Evolutionary conservation across 2,113 vertebrate genomes (phyloP), one percentile per base, ranked within the genome.

Genomic region (Catharus bicknelli): DNA sequence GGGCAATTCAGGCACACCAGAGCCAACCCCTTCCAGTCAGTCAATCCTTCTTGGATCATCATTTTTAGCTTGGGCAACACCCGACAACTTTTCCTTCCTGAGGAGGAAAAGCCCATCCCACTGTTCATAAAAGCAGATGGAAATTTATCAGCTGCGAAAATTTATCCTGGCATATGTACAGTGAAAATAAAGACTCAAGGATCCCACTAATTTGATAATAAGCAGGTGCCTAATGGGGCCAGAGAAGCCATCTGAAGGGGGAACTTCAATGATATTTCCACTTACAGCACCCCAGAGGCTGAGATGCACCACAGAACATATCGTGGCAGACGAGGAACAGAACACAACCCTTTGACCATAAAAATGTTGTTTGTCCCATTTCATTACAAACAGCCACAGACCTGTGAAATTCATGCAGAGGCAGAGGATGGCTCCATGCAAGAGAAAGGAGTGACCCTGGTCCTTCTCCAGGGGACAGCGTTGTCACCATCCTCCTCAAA

Each of bases 11-110:
- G 83, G 87, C 40, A 7, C 8, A 1, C 57, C 17, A 2, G 38
- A 88, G 86, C 84, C 87, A 93, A 51, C 26, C 57, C 40, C 27
- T 94, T 95, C 95, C 91, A 94, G 86, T 80, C 84, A 93, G 88
- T 88, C 83, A 83, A 34, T 53, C 63, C 72, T 86, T 86, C 50
- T 48, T 72, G 82, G 55, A 77, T 74, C 2, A 0, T 62, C 7
- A 1, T n/a, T 83, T 88, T 86, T 50, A 90, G 72, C 64, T 67
- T 16, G 1, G 94, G 76, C 85, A 86, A 93, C 83, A 81, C 88
- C 76, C 80, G 1, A 72, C 45, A 81, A 20, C 68, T 80, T 59
- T 91, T 86, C 74, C 81, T 93, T 95, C 83, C 86, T 67, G 61
- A 92, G 88, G 48, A 96, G 68, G 53, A 1, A 6, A 4, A 42